Percentiles rank a stretch among this genome's conserved stretches.
These are phyloP conservation scores for Melanophora roralis DNA, from an alignment of 2,888 invertebrate genomes.

Conservation along the genomic window DNA sequence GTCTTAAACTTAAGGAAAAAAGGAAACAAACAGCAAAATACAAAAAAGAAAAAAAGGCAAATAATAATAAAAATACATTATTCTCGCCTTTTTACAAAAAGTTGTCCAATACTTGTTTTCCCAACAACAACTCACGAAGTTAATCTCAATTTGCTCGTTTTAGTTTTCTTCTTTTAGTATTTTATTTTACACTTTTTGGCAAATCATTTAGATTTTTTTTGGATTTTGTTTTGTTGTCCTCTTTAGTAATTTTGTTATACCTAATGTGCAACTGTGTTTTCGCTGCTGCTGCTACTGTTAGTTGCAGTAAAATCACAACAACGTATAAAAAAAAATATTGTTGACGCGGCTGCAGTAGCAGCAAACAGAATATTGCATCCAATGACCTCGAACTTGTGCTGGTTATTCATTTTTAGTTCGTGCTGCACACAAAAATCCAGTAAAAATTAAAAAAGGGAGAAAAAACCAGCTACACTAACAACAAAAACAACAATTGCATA, in stretches of 20 bases:
- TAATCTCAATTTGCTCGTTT: neutral
- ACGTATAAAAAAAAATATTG: neutral
- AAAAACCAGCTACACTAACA: slow-evolving; percentile 13
- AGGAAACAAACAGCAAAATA: slow-evolving; percentile 10
- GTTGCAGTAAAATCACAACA: slow-evolving; percentile 19
- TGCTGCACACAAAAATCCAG: slow-evolving; percentile 48
- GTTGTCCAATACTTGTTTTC: slow-evolving; percentile 29
- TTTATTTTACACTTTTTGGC: neutral
- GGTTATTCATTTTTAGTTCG: slow-evolving; percentile 59
- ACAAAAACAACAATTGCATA: neutral
- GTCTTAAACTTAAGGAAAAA: slow-evolving; percentile 36
- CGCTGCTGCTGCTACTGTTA: neutral
- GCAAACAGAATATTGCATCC: slow-evolving; percentile 65
- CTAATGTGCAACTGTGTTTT: slow-evolving; percentile 11
- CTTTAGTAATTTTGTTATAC: slow-evolving; percentile 30
- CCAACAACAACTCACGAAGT: slow-evolving; percentile 11
- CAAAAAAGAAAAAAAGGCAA: neutral
- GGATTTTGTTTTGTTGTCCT: neutral
- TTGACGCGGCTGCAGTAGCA: slow-evolving; percentile 24
- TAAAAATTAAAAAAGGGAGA: neutral
- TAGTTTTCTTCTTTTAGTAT: slow-evolving; percentile 20
- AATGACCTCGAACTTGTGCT: slow-evolving; percentile 72
- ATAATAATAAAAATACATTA: neutral
- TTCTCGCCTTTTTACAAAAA: slow-evolving; percentile 49
- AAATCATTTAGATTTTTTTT: slow-evolving; percentile 12